Conservation (phyloP, 2,113 vertebrate genomes). For the Proteles cristata region DNA sequence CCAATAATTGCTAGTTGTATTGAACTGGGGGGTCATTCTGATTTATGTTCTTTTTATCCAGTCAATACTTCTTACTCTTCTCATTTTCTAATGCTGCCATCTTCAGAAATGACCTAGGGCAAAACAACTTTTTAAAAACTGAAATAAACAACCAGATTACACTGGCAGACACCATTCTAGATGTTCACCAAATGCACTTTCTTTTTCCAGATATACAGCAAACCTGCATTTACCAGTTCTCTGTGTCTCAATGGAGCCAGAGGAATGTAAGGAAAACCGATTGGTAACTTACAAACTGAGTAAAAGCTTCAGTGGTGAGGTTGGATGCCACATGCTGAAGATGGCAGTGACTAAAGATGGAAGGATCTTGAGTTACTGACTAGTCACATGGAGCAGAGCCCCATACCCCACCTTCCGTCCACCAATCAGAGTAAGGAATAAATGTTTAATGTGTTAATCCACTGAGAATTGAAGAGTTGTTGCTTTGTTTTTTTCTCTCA, state of each 20-base stretch:
- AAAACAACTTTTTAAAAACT: not conserved
- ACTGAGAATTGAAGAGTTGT: not conserved
- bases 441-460: not conserved
- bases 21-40: not conserved
- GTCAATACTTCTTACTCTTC: not conserved
- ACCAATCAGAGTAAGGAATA: not conserved
- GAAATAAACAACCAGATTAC: not conserved
- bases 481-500: not conserved
- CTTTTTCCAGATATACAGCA: not conserved
- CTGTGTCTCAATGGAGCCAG: not conserved
- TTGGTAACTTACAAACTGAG: not conserved
- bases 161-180: not conserved
- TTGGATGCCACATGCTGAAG: not conserved
- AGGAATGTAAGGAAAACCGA: not conserved
- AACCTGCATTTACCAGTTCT: not conserved
- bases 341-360: not conserved
- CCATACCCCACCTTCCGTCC: not conserved
- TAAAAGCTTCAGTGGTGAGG: not conserved
- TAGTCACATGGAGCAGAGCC: not conserved
- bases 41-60: not conserved
- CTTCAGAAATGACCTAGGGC: slow-evolving; percentile 14
- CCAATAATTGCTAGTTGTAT: not conserved
- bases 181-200: not conserved
- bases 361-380: not conserved
- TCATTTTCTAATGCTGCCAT: not conserved